Evolutionary conservation across 2,888 invertebrate genomes (phyloP), one percentile per base, ranked within the genome.

Genomic region (Sepiola atlantica): DNA sequence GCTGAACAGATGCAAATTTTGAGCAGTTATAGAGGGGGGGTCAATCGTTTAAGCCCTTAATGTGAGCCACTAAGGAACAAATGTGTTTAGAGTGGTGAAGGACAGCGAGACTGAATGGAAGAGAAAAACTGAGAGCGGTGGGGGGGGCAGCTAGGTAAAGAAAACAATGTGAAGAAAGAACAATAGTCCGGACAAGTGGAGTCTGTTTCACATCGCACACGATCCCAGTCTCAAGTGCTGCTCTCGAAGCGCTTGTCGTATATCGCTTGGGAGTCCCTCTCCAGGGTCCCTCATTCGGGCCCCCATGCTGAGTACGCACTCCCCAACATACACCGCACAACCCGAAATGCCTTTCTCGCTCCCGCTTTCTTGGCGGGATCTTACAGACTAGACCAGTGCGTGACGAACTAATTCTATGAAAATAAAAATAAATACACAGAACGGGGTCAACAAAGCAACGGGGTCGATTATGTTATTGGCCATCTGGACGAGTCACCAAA

Each of bases 181-280:
- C 77, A 77, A 77, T n/a, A 77, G 77, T n/a, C n/a, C 77, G 32
- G 77, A 77, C 77, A 77, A 77, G 77, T 77, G 77, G 77, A n/a
- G 77, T 77, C 77, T 18, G 77, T 77, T 77, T 77, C 77, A 77
- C 77, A 12, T 77, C 77, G n/a, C 77, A 77, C 77, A 77, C 77
- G 77, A 77, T 77, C 77, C 77, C 77, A 77, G 77, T 77, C n/a
- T 77, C 77, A 77, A 77, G 77, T 77, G n/a, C n/a, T 77, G n/a
- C 77, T 77, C 77, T 77, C 77, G 12, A 77, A 77, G n/a, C 32
- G 77, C 77, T 77, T 77, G 77, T n/a, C n/a, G 77, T 77, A 45
- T 77, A 16, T 77, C n/a, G n/a, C 77, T 32, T 77, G 77, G n/a
- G 77, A 77, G 77, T 77, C n/a, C 77, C 77, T n/a, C 77, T 77